phyloP scores from a whole-genome alignment of 2,888 invertebrate genomes.

The Cantharis nigra region DNA sequence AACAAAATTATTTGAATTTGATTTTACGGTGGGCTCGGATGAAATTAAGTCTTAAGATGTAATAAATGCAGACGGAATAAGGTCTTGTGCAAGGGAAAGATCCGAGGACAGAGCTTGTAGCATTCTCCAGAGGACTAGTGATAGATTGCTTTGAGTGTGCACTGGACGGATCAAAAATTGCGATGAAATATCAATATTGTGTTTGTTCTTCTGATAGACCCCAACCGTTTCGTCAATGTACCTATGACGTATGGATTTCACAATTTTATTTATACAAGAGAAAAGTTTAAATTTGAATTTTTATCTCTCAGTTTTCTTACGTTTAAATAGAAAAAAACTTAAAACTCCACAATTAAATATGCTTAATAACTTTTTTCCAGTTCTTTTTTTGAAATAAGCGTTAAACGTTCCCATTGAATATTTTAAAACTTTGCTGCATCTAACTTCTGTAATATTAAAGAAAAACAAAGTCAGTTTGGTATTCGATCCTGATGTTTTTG shows the following conservation, averaged over 20 bases:
- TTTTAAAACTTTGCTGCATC: neutral
- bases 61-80: conserved; percentile 37
- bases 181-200: conserved; percentile 44
- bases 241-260: neutral
- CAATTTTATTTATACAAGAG: neutral
- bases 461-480: neutral
- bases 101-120: conserved; percentile 25
- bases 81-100: conserved; percentile 26
- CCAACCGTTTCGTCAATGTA: neutral
- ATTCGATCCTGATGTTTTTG: neutral
- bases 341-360: neutral
- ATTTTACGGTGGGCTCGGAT: neutral
- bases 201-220: conserved; percentile 36
- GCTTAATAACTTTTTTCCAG: neutral
- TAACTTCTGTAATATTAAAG: neutral
- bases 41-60: conserved; percentile 24
- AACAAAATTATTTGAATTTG: neutral
- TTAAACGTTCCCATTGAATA: neutral
- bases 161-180: conserved; percentile 41
- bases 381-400: neutral
- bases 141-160: conserved; percentile 43
- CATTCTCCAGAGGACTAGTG: conserved; percentile 38
- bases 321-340: neutral
- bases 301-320: neutral
- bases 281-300: neutral